Base-by-base conservation (phyloP, 2,797 vertebrate genomes). In the Hafferia zeledoni region DNA sequence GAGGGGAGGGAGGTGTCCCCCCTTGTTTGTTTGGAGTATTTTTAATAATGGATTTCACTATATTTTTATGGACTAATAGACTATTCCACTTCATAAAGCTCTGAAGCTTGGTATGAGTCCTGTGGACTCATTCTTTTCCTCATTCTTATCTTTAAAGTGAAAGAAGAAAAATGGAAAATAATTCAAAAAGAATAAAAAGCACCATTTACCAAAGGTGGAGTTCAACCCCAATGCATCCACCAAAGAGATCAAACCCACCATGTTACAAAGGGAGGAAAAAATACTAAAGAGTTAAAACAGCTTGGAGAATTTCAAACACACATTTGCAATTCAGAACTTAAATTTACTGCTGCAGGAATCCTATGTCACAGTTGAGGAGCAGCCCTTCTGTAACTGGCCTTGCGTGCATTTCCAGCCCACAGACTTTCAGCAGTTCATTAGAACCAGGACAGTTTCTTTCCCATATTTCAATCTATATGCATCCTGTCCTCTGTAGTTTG, bases 1-100 rank as follows among this genome's bases (percentile, higher is more conserved):
- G 27, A 69, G 37, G 5, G 8, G 6, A 30, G 14, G 5, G 11
- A 14, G 20, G 24, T 41, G 14, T 1, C 15, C 2, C 0, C 3
- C 15, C 7, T 31, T 28, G 9, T 13, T 77, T 49, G 4, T 13
- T 19, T 28, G 17, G 23, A 8, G 20, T 43, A 43, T 17, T 41
- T 18, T 18, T 4, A 61, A 43, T 30, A 22, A 27, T 13, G 8
- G 2, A 22, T 74, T 69, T 22, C 6, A 37, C 17, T n/a, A 6
- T 9, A 46, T 35, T 25, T 76, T 69, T 22, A 35, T 11, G 5
- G 6, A 41, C 7, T 22, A 72, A 49, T 4, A 9, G 13, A 43
- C 6, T 41, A 19, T 23, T 41, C 6, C 13, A 9, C 19, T 33
- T 68, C 2, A 1, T 9, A 53, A 6, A 68, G 4, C 31, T 61